A percentile compares a stretch with the other conserved stretches of the same genome.
These are phyloP conservation scores for Ceryle rudis DNA, from an alignment of 2,797 vertebrate genomes.

Conservation along the genomic window DNA sequence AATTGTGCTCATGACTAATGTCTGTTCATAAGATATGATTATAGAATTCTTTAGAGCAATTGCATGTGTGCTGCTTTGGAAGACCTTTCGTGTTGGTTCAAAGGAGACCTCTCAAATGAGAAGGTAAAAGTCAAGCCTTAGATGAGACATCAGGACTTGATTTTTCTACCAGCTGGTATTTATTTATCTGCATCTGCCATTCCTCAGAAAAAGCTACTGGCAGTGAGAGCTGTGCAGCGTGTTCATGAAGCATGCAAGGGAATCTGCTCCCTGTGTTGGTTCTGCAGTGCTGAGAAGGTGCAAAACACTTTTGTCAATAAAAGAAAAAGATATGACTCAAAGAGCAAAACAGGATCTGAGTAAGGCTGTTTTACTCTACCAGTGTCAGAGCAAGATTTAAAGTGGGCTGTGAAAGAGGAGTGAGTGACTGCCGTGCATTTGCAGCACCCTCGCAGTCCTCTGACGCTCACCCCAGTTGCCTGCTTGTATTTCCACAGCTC, in stretches of 20 bases:
- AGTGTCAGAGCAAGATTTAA: background rate
- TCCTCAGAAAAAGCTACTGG: background rate
- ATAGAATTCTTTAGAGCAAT: background rate
- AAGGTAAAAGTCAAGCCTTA: background rate
- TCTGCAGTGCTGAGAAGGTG: background rate
- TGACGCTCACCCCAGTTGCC: background rate
- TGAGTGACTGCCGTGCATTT: rapidly evolving
- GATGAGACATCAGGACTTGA: background rate
- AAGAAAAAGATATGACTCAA: background rate
- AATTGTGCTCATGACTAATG: constrained; percentile 1
- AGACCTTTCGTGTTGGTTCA: background rate
- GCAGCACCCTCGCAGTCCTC: rapidly evolving
- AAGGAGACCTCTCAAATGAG: background rate
- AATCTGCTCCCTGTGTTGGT: background rate
- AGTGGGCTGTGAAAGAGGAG: background rate
- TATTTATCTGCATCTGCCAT: background rate
- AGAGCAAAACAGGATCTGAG: background rate
- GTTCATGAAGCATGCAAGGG: background rate
- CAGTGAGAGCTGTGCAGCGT: background rate
- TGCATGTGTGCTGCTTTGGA: background rate
- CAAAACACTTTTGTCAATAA: constrained; percentile 17
- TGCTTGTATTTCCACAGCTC: background rate
- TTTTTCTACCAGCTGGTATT: background rate
- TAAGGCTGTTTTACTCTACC: background rate
- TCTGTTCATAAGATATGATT: constrained; percentile 3